Conservation (phyloP, 2,888 invertebrate species). For the Odontomyia ornata region DNA sequence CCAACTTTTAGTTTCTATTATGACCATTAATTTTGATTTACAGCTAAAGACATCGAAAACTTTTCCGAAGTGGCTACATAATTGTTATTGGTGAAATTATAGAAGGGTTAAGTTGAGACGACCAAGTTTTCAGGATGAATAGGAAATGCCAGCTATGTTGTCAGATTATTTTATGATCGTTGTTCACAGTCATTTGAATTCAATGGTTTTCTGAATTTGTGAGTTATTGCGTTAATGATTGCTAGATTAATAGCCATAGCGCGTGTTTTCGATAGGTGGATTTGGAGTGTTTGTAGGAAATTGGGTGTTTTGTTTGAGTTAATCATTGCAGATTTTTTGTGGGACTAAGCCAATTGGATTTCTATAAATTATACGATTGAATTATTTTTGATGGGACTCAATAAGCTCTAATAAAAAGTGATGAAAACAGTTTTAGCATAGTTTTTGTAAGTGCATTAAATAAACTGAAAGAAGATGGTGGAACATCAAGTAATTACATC, state of each 20-base stretch:
- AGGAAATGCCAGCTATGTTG: background rate
- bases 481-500: too few relatives aligned
- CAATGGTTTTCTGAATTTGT: background rate
- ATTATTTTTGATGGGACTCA: too few relatives aligned
- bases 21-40: slow-evolving; percentile 41
- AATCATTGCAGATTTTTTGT: too few relatives aligned
- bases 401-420: too few relatives aligned
- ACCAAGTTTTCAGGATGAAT: slow-evolving; percentile 23
- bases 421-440: too few relatives aligned
- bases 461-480: too few relatives aligned
- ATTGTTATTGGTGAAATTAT: slow-evolving; percentile 27
- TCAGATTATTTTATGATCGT: background rate
- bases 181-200: background rate
- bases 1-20: slow-evolving; percentile 15
- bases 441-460: too few relatives aligned
- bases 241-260: background rate
- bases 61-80: slow-evolving; percentile 20
- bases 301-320: too few relatives aligned
- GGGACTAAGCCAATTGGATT: too few relatives aligned
- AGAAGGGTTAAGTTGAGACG: slow-evolving; percentile 5
- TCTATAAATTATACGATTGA: too few relatives aligned
- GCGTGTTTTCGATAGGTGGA: too few relatives aligned
- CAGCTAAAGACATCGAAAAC: slow-evolving; percentile 12
- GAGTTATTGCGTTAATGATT: background rate
- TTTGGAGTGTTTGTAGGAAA: too few relatives aligned